Base-by-base conservation (phyloP, 2,797 vertebrate species). In the Limosa lapponica region DNA sequence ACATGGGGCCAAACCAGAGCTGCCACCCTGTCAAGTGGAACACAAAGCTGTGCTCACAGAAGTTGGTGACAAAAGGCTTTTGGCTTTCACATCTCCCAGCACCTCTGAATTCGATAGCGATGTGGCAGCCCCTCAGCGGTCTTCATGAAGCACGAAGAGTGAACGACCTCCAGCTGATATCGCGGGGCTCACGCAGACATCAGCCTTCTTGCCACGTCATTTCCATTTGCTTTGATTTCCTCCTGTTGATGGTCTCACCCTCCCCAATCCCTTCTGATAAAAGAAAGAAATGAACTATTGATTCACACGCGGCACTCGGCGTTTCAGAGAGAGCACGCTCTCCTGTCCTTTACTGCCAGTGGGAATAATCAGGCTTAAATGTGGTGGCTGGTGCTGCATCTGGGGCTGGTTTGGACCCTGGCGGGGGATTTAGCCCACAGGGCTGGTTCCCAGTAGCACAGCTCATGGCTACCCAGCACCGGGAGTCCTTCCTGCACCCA, bases 211-310 rank as follows among this genome's bases (percentile, higher is more conserved):
- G 64, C 78, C 16, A 6, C 48, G 48, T 77, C 43, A 78, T 74
- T 88, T 65, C 52, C 78, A 72, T 92, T 82, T 87, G 24, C 89
- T 90, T 89, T 90, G 36, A 89, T 94, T 85, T 81, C 69, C 39
- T 66, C 49, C 36, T 16, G 25, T 49, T 65, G 80, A 85, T 18
- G 5, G 16, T 71, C 32, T 59, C 48, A 86, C 51, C 36, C 28
- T 69, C n/a, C 18, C 19, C 23, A 30, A 1, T 10, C 6, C 27
- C 27, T 70, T 59, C 18, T 49, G 83, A 58, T 73, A 36, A 82
- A 34, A 61, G 62, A 78, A 69, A 83, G 52, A 82, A 85, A 66
- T 65, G 61, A 79, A 9, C 55, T 82, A 77, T 75, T 65, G 84
- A 95, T 93, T 93, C 73, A 16, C 32, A 28, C 2, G 1, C 4